phyloP scores from a whole-genome alignment of 2,888 invertebrate species.

The Platerodrilus igneus region DNA sequence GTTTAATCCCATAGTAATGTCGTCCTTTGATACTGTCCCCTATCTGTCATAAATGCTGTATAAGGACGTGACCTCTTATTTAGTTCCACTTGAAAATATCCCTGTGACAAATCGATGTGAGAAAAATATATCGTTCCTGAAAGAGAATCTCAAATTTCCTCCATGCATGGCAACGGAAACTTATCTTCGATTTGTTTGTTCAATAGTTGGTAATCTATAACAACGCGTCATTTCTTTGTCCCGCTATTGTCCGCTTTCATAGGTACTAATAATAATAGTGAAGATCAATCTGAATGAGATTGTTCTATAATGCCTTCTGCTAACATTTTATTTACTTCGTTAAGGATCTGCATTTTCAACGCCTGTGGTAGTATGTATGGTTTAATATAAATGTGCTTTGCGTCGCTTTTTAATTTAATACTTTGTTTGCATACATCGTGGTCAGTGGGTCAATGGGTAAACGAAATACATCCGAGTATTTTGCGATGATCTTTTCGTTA shows the following conservation, averaged over 20 bases:
- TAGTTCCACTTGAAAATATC: conserved; percentile 32
- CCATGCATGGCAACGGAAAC: conserved; percentile 11
- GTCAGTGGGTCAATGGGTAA: conserved; percentile 3
- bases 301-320: conserved; percentile 11
- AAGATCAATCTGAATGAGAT: conserved; percentile 16
- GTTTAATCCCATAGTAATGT: conserved; percentile 22
- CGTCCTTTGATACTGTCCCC: conserved; percentile 30
- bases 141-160: no score
- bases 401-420: neutral
- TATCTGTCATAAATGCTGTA: conserved; percentile 31
- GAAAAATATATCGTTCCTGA: conserved; percentile 10
- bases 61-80: conserved; percentile 22
- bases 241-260: conserved; percentile 6
- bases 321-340: conserved; percentile 14
- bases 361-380: conserved; percentile 11
- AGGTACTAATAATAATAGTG: conserved; percentile 9
- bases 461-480: no score
- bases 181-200: conserved; percentile 17
- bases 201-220: conserved; percentile 18
- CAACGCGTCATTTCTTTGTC: conserved; percentile 14
- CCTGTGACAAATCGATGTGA: conserved; percentile 29
- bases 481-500: no score
- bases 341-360: conserved; percentile 11
- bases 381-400: conserved; percentile 5
- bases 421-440: neutral